A percentile compares a stretch with the other conserved stretches of the same genome.
Evolutionary conservation across 2,888 invertebrate species (phyloP).

Genomic region (Sphinx pinastri): DNA sequence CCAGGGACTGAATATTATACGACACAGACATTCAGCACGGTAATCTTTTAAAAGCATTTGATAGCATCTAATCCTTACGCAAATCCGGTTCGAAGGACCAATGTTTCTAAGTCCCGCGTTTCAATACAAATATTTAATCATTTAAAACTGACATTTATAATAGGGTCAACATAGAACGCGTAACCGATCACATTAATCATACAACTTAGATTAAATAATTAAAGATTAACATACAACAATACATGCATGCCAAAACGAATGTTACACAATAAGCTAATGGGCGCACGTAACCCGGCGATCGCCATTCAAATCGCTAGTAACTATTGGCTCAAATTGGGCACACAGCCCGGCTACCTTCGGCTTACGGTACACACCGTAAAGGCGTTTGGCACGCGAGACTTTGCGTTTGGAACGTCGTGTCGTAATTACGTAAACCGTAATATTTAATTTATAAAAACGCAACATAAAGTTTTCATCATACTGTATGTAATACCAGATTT

Average conservation of each 20-base stretch:
- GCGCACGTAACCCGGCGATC: background rate
- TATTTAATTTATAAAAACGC: too few species aligned
- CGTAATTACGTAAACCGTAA: too few species aligned
- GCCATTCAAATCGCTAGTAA: background rate
- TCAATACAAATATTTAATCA: too few species aligned
- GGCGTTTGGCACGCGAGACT: background rate
- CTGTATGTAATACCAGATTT: too few species aligned
- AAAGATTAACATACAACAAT: background rate
- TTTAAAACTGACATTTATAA: background rate
- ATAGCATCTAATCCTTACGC: too few species aligned
- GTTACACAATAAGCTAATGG: conserved; percentile 14
- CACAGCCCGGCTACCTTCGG: background rate
- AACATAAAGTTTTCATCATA: too few species aligned
- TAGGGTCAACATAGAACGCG: background rate
- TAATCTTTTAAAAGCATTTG: too few species aligned
- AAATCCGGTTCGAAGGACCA: too few species aligned
- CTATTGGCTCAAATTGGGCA: background rate
- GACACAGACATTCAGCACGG: too few species aligned
- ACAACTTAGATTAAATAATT: background rate
- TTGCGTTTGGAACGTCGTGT: background rate
- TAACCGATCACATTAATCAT: background rate
- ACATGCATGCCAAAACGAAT: background rate
- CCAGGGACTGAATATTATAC: too few species aligned
- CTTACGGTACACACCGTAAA: background rate
- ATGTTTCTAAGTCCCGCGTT: too few species aligned